Conservation (phyloP, 2,797 vertebrate genomes). For the Rhodeus uyekii region DNA sequence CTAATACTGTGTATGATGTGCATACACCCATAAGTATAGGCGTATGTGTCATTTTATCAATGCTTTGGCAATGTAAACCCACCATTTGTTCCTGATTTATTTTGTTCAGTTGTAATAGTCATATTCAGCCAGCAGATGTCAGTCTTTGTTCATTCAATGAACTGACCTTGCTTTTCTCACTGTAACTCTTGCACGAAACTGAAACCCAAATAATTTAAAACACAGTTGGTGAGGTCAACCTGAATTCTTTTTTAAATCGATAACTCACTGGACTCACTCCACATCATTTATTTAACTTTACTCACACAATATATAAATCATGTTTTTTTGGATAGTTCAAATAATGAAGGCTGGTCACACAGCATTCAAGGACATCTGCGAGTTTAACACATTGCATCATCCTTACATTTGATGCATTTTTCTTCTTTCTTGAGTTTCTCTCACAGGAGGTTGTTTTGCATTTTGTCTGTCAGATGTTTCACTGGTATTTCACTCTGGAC, state of each 20-base stretch:
- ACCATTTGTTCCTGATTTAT: neutral
- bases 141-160: neutral
- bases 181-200: neutral
- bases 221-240: neutral
- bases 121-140: neutral
- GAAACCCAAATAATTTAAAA: neutral
- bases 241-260: neutral
- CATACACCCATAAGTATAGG: neutral
- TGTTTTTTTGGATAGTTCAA: neutral
- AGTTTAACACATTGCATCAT: neutral
- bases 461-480: constrained; percentile 17
- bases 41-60: neutral
- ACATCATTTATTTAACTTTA: neutral
- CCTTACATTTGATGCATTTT: neutral
- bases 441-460: constrained; percentile 25
- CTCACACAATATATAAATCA: neutral
- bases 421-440: neutral
- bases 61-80: neutral
- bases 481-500: constrained; percentile 14
- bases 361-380: neutral
- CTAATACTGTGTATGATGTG: neutral
- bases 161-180: neutral
- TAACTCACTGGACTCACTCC: neutral
- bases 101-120: neutral
- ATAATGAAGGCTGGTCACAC: no score